Evolutionary conservation across 2,888 invertebrate genomes (phyloP).

Genomic region (Callyntrura sp.): DNA sequence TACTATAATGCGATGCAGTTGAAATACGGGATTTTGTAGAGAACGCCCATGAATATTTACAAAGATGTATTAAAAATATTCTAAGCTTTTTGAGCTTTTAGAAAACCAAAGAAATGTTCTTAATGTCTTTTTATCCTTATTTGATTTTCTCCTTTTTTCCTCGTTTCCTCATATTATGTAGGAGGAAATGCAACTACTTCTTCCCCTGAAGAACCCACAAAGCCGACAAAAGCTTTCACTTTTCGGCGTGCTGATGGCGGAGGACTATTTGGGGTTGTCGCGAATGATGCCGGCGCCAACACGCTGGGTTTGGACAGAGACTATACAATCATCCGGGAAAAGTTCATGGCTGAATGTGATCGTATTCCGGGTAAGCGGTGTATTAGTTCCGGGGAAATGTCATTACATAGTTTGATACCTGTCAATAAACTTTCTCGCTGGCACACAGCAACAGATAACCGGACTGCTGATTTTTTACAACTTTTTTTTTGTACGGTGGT

Average conservation of each 20-base stretch:
- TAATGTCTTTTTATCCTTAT: too few species aligned
- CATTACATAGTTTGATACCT: neutral
- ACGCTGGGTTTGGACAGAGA: conserved; percentile 78
- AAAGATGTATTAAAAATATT: neutral
- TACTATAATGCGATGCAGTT: neutral
- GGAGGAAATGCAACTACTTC: conserved; percentile 64
- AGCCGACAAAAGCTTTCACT: conserved; percentile 78
- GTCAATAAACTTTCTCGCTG: neutral
- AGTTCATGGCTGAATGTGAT: conserved; percentile 81
- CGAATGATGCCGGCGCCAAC: conserved; percentile 62
- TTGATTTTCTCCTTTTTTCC: neutral
- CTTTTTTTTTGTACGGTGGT: too few species aligned
- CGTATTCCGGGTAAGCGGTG: conserved; percentile 77
- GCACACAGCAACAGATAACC: neutral
- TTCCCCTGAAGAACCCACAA: conserved; percentile 67
- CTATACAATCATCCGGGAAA: conserved; percentile 81
- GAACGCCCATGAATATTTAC: conserved; percentile 2
- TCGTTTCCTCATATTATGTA: neutral
- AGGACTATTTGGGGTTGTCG: conserved; percentile 64
- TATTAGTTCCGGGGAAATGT: neutral
- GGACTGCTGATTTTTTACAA: neutral
- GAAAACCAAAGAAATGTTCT: neutral
- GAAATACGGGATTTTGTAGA: neutral
- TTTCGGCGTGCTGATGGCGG: conserved; percentile 71
- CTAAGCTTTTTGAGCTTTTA: neutral